Evolutionary conservation across 2,113 vertebrate species (phyloP).

Genomic region (Sebastes schlegelii): DNA sequence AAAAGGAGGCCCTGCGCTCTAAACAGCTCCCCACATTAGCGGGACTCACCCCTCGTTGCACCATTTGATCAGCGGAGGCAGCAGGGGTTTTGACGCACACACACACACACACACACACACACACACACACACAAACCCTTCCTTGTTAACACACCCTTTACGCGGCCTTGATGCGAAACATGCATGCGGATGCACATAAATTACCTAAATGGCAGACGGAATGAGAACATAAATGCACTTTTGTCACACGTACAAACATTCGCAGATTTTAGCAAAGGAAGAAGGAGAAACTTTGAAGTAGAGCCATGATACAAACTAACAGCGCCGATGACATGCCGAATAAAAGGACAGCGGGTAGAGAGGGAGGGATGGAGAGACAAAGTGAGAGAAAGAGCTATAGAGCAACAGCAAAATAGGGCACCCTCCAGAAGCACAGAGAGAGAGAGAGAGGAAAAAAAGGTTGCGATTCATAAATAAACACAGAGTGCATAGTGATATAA

Average conservation of each 20-base stretch:
- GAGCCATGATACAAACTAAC: slow-evolving; percentile 63
- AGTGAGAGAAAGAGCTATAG: slow-evolving; percentile 1
- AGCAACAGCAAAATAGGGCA: slow-evolving; percentile 43
- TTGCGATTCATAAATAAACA: slow-evolving; percentile 76
- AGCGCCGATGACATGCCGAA: slow-evolving; percentile 7
- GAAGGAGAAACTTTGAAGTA: slow-evolving; percentile 66
- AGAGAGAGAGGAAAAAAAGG: slow-evolving; percentile 21
- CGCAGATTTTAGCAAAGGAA: slow-evolving; percentile 66
- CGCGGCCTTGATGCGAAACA: slow-evolving; percentile 38
- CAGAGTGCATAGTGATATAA: slow-evolving; percentile 64
- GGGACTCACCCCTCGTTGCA: slow-evolving; percentile 94
- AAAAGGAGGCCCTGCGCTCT: slow-evolving; percentile 95
- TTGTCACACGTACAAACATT: not conserved
- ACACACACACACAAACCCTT: slow-evolving; percentile 30
- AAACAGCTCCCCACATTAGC: slow-evolving; percentile 98
- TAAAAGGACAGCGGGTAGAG: slow-evolving; percentile 22
- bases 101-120: slow-evolving; percentile 18
- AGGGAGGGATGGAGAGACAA: not conserved
- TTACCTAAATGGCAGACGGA: slow-evolving; percentile 14
- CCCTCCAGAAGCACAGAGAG: slow-evolving; percentile 25
- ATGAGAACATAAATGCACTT: not conserved
- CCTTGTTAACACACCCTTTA: slow-evolving; percentile 62
- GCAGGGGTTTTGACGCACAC: slow-evolving; percentile 84
- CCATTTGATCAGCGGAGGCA: slow-evolving; percentile 98
- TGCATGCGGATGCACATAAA: slow-evolving; percentile 39